Base-by-base conservation (phyloP, 2,888 invertebrate genomes). In the Lasioglossum villosulum region DNA sequence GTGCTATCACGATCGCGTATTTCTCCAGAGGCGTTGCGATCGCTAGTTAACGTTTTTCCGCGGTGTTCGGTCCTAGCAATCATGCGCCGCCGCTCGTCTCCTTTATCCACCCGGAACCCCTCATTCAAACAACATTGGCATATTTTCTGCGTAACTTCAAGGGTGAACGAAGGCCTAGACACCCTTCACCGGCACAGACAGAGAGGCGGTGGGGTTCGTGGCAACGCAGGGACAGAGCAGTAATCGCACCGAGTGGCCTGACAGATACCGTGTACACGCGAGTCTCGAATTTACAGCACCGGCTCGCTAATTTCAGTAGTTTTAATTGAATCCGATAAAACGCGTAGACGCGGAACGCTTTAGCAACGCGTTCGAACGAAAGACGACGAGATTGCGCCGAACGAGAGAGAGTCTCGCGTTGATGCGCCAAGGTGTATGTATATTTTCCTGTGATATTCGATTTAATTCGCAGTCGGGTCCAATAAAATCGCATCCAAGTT, bases 91-190 rank as follows among this genome's bases (percentile, higher is more conserved):
- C 82, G 72, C 66, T 42, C 48, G 42, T 3, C 63, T 70, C 72
- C 37, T 76, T 75, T 71, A 80, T 77, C 63, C 68, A 39, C 14
- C 30, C 37, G 42, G 48, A 59, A 45, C 59, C 78, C 76, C 76
- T 78, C 66, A 10, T 68, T 81, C 86, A 45, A 80, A 82, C 79
- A 75, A 77, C 86, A 80, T 83, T 83, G 86, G 75, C 80, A 83
- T 86, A 83, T 87, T 87, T 86, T 86, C 72, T 23, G 71, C 52
- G 82, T 75, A 70, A 78, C 73, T 83, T 78, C 59, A 71, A 78
- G 77, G 75, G 71, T 71, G 56, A 83, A 37, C 78, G 70, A 42
- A 63, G 23, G 34, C 52, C 76, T 79, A 59, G 85, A 48, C 79
- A 52, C 79, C 79, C 85, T 77, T 75, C 72, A 56, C 42, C n/a